phyloP scores from a whole-genome alignment of 2,797 vertebrate species.

The Rhinogobio ventralis region DNA sequence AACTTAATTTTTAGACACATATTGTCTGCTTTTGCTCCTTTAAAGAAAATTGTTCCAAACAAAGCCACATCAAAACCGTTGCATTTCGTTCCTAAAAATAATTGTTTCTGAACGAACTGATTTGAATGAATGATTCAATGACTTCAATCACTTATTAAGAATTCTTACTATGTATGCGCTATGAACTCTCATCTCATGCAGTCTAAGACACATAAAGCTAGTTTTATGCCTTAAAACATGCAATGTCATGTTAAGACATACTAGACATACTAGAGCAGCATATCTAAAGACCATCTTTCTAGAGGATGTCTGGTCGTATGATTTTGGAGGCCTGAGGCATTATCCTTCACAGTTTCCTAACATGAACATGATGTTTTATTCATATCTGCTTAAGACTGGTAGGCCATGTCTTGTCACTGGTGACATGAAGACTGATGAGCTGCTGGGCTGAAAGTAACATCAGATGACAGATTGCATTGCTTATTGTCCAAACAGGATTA shows the following conservation, averaged over 20 bases:
- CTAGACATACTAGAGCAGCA: slow-evolving; percentile 32
- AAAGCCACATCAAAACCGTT: no score
- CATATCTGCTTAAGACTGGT: slow-evolving; percentile 14
- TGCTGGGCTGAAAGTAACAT: neutral
- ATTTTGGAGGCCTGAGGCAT: slow-evolving; percentile 13
- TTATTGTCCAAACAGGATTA: neutral
- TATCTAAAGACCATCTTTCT: slow-evolving; percentile 17
- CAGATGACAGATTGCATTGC: neutral
- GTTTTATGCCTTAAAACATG: slow-evolving; percentile 34
- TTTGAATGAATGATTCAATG: neutral
- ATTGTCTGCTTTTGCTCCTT: neutral
- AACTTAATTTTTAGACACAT: neutral
- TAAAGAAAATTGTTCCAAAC: neutral
- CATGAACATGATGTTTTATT: slow-evolving; percentile 45
- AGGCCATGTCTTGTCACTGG: slow-evolving; percentile 13
- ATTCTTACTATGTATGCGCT: neutral
- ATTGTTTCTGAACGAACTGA: neutral
- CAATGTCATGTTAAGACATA: slow-evolving; percentile 41
- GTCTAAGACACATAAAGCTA: neutral
- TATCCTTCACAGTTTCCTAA: slow-evolving; percentile 24
- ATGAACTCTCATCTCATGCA: neutral
- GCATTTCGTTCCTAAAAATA: neutral
- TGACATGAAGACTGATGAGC: slow-evolving; percentile 42
- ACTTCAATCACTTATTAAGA: neutral
- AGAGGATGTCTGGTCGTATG: slow-evolving; percentile 19